Percentiles rank a stretch among this genome's conserved stretches.
These are phyloP conservation scores for Xanthia togata DNA, from an alignment of 2,888 invertebrate genomes.

Conservation along the genomic window DNA sequence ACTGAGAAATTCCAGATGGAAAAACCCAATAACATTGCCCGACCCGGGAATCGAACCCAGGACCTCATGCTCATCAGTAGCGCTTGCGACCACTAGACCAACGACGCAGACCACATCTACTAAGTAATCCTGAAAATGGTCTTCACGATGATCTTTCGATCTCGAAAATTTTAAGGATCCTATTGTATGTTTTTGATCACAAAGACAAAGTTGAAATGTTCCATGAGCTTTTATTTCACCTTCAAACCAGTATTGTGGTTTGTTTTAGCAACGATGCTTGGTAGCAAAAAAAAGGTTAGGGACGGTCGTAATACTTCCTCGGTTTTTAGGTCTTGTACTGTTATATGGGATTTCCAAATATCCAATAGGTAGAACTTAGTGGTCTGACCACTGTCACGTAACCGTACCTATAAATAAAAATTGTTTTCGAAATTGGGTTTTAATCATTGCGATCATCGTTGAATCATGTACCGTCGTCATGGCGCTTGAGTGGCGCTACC, in stretches of 20 bases:
- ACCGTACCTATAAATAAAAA: background rate
- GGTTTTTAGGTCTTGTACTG: background rate
- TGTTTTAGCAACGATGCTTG: background rate
- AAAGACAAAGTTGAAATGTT: background rate
- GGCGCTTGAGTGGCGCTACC: background rate
- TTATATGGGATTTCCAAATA: slow-evolving; percentile 32
- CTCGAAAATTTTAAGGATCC: background rate
- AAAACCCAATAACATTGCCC: too few species aligned
- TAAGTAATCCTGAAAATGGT: too few species aligned
- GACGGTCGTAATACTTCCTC: background rate
- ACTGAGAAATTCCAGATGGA: too few species aligned
- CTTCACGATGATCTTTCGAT: too few species aligned
- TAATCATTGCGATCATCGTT: slow-evolving; percentile 27
- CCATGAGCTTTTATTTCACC: background rate
- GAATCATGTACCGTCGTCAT: slow-evolving; percentile 16
- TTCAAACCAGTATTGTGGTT: background rate
- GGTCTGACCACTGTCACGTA: slow-evolving; percentile 29
- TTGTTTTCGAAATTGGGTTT: slow-evolving; percentile 13
- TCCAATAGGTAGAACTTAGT: background rate
- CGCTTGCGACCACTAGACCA: too few species aligned
- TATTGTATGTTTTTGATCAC: background rate
- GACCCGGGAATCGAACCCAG: too few species aligned
- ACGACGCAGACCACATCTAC: too few species aligned
- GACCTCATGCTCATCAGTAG: too few species aligned
- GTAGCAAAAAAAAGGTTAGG: background rate